phyloP scores from a whole-genome alignment of 2,797 vertebrate species.

The Synaphobranchus kaupii region DNA sequence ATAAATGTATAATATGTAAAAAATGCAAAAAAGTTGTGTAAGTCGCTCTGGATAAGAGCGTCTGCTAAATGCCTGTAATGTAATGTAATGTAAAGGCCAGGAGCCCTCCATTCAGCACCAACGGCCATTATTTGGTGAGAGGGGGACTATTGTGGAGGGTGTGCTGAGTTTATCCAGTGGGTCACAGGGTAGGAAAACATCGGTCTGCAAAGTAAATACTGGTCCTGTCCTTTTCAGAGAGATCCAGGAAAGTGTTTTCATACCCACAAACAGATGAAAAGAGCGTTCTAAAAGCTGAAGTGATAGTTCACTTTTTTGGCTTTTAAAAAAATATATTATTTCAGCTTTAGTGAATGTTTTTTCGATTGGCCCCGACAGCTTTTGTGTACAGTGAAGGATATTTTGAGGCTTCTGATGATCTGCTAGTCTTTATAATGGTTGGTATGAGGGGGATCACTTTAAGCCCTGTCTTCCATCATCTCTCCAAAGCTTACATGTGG shows the following conservation, averaged over 20 bases:
- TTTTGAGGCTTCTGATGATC: neutral
- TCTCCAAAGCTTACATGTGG: neutral
- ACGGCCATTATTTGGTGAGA: conserved; percentile 44
- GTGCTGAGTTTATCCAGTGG: conserved; percentile 42
- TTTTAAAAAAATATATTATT: neutral
- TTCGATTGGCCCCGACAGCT: neutral
- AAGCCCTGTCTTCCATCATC: neutral
- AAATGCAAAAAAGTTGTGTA: too few species aligned
- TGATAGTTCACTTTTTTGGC: neutral
- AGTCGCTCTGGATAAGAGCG: too few species aligned
- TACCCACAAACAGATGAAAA: neutral
- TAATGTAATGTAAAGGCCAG: too few species aligned
- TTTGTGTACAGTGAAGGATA: neutral
- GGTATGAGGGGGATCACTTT: neutral
- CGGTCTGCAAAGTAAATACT: conserved; percentile 38
- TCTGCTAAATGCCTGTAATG: too few species aligned
- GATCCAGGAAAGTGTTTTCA: neutral
- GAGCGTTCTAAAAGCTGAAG: neutral
- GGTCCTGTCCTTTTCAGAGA: neutral
- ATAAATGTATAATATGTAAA: too few species aligned
- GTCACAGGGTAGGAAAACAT: conserved; percentile 38
- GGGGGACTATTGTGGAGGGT: conserved; percentile 25
- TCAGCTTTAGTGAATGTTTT: neutral
- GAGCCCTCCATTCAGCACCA: conserved; percentile 14
- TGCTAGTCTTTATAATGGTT: neutral